Conservation (phyloP, 2,797 vertebrate genomes). For the Ceyx erithaca region DNA sequence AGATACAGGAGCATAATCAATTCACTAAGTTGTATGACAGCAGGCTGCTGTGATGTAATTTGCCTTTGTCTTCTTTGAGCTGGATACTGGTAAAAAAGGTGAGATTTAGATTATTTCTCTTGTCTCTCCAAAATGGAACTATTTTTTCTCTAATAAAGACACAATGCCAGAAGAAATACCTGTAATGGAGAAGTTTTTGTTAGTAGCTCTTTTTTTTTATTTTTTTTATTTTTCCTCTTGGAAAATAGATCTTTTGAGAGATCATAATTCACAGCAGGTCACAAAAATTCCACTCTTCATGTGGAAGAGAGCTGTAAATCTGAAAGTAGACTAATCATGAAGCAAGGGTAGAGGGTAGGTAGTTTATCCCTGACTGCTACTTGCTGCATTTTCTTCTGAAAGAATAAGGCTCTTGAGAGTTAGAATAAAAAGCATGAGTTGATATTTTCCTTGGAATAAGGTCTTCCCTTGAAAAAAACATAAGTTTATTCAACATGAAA, state of each 20-base stretch:
- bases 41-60: neutral
- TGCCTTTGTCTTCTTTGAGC: neutral
- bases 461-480: neutral
- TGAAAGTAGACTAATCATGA: neutral
- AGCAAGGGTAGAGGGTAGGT: neutral
- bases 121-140: neutral
- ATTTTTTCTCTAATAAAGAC: neutral
- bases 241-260: neutral
- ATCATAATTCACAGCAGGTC: no score
- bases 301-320: neutral
- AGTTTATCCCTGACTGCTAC: neutral
- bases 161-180: neutral
- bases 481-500: neutral
- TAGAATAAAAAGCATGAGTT: neutral
- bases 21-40: neutral
- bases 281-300: neutral
- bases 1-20: neutral
- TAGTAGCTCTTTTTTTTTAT: neutral
- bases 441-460: neutral
- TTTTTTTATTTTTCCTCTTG: rapidly evolving
- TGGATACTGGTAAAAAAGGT: neutral
- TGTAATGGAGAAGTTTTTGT: neutral
- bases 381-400: neutral
- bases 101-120: neutral
- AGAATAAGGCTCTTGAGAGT: neutral